A percentile compares a stretch with the other conserved stretches of the same genome.
phyloP scores from a whole-genome alignment of 2,797 vertebrate species.

The Coilia nasus region DNA sequence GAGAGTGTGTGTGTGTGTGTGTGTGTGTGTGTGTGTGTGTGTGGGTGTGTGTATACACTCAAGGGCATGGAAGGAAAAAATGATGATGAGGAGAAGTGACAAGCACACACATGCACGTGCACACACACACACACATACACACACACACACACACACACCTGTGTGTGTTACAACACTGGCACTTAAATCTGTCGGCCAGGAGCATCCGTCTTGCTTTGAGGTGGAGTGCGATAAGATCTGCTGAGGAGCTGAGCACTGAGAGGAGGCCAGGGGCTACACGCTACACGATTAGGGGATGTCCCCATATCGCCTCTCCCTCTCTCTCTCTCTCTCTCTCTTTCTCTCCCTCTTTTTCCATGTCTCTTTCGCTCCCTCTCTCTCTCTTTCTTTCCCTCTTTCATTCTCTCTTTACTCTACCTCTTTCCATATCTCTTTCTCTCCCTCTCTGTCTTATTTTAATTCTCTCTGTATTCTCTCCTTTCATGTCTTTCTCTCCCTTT shows the following conservation, averaged over 20 bases:
- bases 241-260: background rate
- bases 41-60: too few relatives aligned
- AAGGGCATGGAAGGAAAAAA: too few relatives aligned
- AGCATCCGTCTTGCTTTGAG: constrained; percentile 35
- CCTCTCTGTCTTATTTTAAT: background rate
- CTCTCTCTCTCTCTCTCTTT: constrained; percentile 36
- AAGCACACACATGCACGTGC: background rate
- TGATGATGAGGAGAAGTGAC: too few relatives aligned
- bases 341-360: constrained; percentile 55
- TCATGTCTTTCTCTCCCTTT: background rate
- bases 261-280: constrained; percentile 28
- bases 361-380: constrained; percentile 29
- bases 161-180: constrained; percentile 41
- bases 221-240: constrained; percentile 46
- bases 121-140: background rate
- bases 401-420: constrained; percentile 58
- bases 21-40: too few relatives aligned
- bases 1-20: too few relatives aligned
- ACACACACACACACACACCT: constrained; percentile 48
- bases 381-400: background rate
- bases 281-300: constrained; percentile 58
- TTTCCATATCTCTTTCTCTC: background rate
- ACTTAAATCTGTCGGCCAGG: constrained; percentile 39
- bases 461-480: constrained; percentile 54
- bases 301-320: constrained; percentile 53